A percentile compares a stretch with the other conserved stretches of the same genome.
Conservation (phyloP, 2,888 invertebrate species). For the Himalopsyche kuldschensis region DNA sequence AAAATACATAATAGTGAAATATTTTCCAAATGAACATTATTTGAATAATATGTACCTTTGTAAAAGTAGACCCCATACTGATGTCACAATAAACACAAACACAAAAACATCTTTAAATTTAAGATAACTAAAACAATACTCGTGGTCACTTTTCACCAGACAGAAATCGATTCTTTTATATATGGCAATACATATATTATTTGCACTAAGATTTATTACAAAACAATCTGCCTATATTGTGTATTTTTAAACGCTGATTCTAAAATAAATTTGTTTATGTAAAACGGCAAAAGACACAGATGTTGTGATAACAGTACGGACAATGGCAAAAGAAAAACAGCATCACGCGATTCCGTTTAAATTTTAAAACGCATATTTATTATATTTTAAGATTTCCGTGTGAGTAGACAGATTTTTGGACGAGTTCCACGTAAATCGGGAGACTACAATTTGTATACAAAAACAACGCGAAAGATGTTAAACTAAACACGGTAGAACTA, state of each 20-base stretch:
- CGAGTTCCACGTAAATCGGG: neutral
- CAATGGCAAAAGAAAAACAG: neutral
- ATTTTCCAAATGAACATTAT: neutral
- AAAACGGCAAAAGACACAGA: neutral
- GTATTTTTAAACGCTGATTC: neutral
- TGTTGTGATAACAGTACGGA: neutral
- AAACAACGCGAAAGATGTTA: neutral
- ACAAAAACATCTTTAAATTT: neutral
- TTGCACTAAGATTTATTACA: neutral
- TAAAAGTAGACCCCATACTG: conserved; percentile 25
- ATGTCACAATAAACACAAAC: neutral
- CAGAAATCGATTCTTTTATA: neutral
- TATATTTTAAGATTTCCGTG: neutral
- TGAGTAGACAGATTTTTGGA: neutral
- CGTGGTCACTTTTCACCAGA: neutral
- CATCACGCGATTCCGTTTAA: neutral
- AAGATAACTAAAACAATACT: neutral
- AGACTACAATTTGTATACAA: neutral
- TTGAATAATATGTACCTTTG: conserved; percentile 13
- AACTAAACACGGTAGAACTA: neutral
- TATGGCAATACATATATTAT: neutral
- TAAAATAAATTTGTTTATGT: neutral
- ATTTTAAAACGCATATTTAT: neutral
- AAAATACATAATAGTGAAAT: too few relatives aligned
- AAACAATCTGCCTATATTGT: neutral